Percentiles rank a stretch among this genome's conserved stretches.
Conservation (phyloP, 1,140 invertebrate genomes). For the Acromyrmex charruanus region DNA sequence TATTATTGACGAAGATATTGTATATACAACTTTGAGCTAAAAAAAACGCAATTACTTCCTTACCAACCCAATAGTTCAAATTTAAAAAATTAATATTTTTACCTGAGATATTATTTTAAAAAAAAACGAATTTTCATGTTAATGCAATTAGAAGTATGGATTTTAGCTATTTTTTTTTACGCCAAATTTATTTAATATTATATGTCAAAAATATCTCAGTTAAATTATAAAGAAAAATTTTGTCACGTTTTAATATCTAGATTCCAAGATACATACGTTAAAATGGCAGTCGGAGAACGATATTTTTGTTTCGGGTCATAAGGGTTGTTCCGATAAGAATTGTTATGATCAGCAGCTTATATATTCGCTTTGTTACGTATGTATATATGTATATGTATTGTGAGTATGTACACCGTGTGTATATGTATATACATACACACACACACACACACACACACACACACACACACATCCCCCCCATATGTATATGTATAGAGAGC, state of each 20-base stretch:
- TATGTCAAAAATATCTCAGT: background rate
- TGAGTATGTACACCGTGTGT: no score
- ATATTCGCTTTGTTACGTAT: conserved; percentile 42
- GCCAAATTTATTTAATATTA: background rate
- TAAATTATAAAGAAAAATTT: background rate
- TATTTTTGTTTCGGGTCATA: conserved; percentile 69
- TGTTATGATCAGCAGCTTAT: conserved; percentile 11
- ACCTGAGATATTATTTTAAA: background rate
- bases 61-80: background rate
- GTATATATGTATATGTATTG: no score
- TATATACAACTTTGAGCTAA: no score
- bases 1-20: no score
- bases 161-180: background rate
- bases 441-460: no score
- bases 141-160: background rate
- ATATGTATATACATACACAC: no score
- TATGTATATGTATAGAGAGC: background rate
- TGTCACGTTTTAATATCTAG: background rate
- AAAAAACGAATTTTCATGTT: background rate
- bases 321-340: conserved; percentile 63
- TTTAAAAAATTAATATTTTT: background rate
- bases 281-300: conserved; percentile 35
- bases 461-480: no score
- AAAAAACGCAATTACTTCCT: no score
- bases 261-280: no score